Conservation (phyloP, 2,113 vertebrate species). For the Merops nubicus region DNA sequence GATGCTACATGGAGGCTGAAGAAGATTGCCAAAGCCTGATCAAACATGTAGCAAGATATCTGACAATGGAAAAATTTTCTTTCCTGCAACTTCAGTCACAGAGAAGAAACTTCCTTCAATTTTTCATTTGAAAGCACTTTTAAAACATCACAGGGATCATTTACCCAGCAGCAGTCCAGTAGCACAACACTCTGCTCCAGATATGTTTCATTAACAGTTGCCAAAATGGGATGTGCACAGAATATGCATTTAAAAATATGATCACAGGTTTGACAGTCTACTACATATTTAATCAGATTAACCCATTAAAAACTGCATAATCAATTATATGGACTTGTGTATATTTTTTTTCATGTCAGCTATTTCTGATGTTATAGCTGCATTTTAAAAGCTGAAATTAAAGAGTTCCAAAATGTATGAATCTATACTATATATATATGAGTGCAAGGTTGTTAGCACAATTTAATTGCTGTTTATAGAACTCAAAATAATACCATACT, state of each 20-base stretch:
- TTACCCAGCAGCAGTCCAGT: background rate
- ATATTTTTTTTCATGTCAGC: background rate
- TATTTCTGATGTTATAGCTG: background rate
- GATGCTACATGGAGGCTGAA: background rate
- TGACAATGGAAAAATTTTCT: background rate
- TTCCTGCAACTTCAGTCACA: background rate
- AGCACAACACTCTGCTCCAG: background rate
- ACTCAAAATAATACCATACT: background rate
- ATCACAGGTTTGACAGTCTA: background rate
- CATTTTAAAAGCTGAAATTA: background rate
- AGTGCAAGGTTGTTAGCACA: background rate
- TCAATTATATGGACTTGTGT: background rate
- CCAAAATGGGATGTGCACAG: background rate
- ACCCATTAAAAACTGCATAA: background rate
- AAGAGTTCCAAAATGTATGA: background rate
- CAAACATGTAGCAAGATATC: background rate
- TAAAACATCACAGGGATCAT: background rate
- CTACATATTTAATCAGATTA: background rate
- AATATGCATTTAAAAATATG: background rate
- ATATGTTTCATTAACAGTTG: background rate
- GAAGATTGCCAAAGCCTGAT: background rate
- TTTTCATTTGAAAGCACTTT: slow-evolving; percentile 31
- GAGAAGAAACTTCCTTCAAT: background rate
- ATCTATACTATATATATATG: background rate
- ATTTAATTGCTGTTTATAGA: background rate